These are phyloP conservation scores for Magallana gigas DNA, from an alignment of 1,140 invertebrate genomes.

Conservation along the genomic window DNA sequence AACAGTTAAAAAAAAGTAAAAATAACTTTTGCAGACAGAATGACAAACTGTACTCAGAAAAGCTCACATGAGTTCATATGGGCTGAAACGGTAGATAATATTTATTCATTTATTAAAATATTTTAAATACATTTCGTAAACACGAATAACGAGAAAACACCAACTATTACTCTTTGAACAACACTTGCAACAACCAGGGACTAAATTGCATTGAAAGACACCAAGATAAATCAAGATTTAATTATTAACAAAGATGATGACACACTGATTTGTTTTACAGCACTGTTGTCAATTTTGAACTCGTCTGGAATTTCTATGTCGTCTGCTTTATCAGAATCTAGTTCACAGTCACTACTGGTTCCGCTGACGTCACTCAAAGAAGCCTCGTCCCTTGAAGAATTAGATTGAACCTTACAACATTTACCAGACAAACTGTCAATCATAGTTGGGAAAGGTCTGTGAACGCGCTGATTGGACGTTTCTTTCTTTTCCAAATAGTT, in stretches of 20 bases:
- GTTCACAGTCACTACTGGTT: constrained; percentile 18
- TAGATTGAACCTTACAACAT: constrained; percentile 9
- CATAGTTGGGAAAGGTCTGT: constrained; percentile 76
- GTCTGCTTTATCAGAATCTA: background rate
- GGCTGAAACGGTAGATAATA: no score
- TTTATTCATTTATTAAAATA: no score
- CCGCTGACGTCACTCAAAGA: background rate
- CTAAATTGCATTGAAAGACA: background rate
- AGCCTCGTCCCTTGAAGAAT: constrained; percentile 50
- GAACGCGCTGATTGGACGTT: constrained; percentile 38
- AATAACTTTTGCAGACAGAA: no score
- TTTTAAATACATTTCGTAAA: no score
- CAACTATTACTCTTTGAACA: no score
- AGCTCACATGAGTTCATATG: no score
- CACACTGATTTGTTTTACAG: background rate
- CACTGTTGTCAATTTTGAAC: constrained; percentile 3
- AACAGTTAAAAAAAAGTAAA: no score
- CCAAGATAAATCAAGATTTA: no score
- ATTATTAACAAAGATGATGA: no score
- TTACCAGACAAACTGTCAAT: constrained; percentile 63
- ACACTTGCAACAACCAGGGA: no score
- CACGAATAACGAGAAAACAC: no score
- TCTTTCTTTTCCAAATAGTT: constrained; percentile 45
- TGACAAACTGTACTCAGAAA: no score
- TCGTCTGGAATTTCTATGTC: constrained; percentile 33